These are phyloP conservation scores for Neelides sp. DNA, from an alignment of 1,140 invertebrate genomes.

Conservation along the genomic window DNA sequence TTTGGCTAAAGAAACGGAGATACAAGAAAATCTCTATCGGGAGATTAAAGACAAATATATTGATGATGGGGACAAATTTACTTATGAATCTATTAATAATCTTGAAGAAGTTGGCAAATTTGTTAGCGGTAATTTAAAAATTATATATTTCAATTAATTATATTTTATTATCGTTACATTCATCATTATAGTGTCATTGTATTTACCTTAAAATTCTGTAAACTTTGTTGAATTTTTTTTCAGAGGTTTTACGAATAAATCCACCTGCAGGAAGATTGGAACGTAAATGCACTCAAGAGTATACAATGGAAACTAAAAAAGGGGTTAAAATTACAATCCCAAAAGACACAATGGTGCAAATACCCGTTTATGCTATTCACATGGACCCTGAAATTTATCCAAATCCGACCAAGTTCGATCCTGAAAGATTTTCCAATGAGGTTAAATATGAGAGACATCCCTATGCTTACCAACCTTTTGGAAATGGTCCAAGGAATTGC, in stretches of 20 bases:
- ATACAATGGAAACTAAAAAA: conserved; percentile 41
- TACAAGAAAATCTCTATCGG: no score
- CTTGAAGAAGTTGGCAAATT: no score
- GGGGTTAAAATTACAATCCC: conserved; percentile 39
- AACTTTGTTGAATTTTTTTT: no score
- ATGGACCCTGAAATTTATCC: conserved; percentile 47
- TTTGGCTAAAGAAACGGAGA: no score
- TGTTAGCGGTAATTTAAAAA: no score
- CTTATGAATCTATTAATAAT: no score
- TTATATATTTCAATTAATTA: no score
- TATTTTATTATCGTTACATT: no score
- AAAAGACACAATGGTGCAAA: conserved; percentile 39
- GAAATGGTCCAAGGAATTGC: conserved; percentile 54
- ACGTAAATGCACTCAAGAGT: conserved; percentile 40
- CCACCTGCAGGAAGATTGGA: conserved; percentile 42
- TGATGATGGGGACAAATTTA: no score
- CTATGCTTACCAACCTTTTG: conserved; percentile 59
- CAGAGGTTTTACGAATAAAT: conserved; percentile 47
- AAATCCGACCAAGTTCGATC: conserved; percentile 52
- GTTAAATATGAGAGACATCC: conserved; percentile 38
- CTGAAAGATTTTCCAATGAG: conserved; percentile 49
- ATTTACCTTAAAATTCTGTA: no score
- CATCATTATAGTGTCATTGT: no score
- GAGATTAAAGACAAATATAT: no score
- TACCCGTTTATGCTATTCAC: conserved; percentile 48